Conservation (phyloP, 2,888 invertebrate species). For the Drosophila paucipuncta region DNA sequence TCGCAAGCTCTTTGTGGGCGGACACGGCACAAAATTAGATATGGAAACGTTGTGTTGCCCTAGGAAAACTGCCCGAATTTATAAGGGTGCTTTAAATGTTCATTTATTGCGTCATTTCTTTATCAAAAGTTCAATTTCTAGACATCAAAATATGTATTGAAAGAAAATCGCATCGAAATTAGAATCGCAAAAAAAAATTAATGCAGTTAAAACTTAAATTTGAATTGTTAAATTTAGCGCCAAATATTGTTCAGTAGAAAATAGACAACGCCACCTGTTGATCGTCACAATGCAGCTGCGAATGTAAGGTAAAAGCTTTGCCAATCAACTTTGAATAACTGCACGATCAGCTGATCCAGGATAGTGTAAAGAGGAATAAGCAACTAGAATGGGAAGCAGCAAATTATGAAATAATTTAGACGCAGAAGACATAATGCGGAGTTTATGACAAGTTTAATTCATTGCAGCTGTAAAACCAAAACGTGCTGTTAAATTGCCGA, state of each 20-base stretch:
- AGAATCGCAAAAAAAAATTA: neutral
- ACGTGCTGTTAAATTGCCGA: no score
- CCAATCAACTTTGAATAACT: neutral
- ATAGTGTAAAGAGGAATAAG: neutral
- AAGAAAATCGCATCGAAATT: neutral
- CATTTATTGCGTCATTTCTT: conserved; percentile 33
- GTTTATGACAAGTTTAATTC: neutral
- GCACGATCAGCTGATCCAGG: neutral
- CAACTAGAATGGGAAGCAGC: neutral
- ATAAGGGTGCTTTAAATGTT: conserved; percentile 3
- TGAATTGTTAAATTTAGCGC: neutral
- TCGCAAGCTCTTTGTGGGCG: conserved; percentile 55
- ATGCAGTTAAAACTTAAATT: neutral
- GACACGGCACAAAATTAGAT: conserved; percentile 45
- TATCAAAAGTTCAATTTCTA: neutral
- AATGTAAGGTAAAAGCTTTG: neutral
- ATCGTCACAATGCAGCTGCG: neutral
- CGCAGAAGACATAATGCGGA: rapidly evolving
- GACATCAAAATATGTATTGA: neutral
- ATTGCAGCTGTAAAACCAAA: no score
- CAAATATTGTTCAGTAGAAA: neutral
- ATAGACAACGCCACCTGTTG: neutral
- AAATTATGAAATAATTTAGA: neutral
- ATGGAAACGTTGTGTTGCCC: conserved; percentile 53
- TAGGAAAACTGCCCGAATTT: conserved; percentile 31